Conservation (phyloP, 2,113 vertebrate species). For the Gymnobelideus leadbeateri region DNA sequence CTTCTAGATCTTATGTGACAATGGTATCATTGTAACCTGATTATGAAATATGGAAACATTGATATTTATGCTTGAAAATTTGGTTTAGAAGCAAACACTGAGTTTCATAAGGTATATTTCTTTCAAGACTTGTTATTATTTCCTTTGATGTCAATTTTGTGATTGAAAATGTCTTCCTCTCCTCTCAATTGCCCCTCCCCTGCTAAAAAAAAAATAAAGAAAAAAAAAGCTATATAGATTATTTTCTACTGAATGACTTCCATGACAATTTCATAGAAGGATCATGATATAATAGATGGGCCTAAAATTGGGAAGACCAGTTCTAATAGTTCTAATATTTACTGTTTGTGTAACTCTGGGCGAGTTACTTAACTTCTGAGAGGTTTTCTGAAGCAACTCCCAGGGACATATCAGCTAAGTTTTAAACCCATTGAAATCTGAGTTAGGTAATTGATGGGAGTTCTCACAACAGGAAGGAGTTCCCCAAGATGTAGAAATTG, state of each 20-base stretch:
- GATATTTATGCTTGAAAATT: not conserved
- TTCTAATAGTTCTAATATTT: not conserved
- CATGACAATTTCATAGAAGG: not conserved
- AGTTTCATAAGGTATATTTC: not conserved
- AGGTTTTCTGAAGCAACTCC: not conserved
- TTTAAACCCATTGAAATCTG: not conserved
- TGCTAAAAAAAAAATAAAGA: no score
- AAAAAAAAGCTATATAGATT: not conserved
- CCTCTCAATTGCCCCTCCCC: fast-evolving
- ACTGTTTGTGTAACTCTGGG: not conserved
- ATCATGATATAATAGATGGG: not conserved
- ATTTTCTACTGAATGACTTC: not conserved
- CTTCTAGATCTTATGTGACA: constrained; percentile 11
- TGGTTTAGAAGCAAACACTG: not conserved
- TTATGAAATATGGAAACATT: constrained; percentile 18
- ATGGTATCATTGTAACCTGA: not conserved
- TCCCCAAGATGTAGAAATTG: not conserved
- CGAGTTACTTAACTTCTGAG: not conserved
- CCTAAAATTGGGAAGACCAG: not conserved
- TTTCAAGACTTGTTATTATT: not conserved
- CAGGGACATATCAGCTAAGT: not conserved
- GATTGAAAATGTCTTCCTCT: not conserved
- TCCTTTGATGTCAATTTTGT: not conserved
- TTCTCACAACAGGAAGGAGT: not conserved
- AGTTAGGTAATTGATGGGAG: not conserved